These are phyloP conservation scores for Aplochiton taeniatus DNA, from an alignment of 2,797 vertebrate species.

Conservation along the genomic window DNA sequence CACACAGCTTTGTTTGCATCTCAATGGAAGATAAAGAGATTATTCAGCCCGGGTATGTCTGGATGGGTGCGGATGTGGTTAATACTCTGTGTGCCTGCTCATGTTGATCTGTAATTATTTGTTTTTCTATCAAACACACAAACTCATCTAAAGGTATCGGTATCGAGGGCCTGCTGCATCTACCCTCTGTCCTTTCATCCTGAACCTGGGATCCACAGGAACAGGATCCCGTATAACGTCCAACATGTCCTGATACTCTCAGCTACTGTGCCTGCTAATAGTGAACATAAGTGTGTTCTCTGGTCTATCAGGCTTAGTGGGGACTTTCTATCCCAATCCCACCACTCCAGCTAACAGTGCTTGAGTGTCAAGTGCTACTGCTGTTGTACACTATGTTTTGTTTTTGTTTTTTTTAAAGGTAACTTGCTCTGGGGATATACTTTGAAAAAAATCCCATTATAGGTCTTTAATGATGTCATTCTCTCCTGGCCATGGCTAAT, in stretches of 20 bases:
- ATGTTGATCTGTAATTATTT: slow-evolving; percentile 9
- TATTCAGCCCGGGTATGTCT: not conserved
- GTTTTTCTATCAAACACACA: not conserved
- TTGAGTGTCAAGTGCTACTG: too few relatives aligned
- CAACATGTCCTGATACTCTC: slow-evolving; percentile 89
- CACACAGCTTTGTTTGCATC: slow-evolving; percentile 52
- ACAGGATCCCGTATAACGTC: slow-evolving; percentile 77
- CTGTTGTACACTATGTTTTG: not conserved
- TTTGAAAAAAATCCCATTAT: not conserved
- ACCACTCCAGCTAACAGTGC: too few relatives aligned
- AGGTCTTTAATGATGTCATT: slow-evolving; percentile 35
- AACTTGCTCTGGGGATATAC: too few relatives aligned
- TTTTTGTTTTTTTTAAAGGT: too few relatives aligned
- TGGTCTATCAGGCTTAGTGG: too few relatives aligned
- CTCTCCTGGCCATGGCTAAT: slow-evolving; percentile 37
- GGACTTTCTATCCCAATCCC: too few relatives aligned
- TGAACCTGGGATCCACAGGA: slow-evolving; percentile 51
- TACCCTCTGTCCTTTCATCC: slow-evolving; percentile 83
- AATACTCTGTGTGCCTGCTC: not conserved
- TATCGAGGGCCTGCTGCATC: slow-evolving; percentile 84
- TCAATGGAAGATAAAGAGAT: slow-evolving; percentile 32
- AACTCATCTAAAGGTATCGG: not conserved
- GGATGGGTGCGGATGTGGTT: not conserved
- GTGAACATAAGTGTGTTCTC: too few relatives aligned
- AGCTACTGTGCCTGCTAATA: slow-evolving; percentile 70